Percentiles rank a stretch among this genome's conserved stretches.
phyloP scores from a whole-genome alignment of 2,797 vertebrate species.

The Loris lydekkerianus region DNA sequence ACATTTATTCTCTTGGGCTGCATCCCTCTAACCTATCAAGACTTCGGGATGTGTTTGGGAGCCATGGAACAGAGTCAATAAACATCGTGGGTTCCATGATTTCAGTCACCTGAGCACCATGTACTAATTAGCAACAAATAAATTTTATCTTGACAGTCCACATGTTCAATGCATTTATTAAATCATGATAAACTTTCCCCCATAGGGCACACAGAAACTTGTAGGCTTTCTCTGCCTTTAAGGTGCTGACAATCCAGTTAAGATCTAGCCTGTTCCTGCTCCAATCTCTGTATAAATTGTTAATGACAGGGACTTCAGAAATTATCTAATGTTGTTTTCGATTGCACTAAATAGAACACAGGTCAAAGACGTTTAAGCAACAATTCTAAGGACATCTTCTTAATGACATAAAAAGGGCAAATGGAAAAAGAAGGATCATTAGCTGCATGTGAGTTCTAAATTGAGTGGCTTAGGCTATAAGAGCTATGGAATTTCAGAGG shows the following conservation, averaged over 20 bases:
- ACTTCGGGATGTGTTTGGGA: neutral
- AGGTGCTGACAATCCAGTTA: neutral
- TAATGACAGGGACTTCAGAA: neutral
- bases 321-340: neutral
- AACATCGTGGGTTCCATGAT: neutral
- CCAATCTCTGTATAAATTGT: neutral
- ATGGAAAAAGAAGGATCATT: neutral
- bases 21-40: neutral
- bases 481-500: neutral
- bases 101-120: neutral
- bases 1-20: neutral
- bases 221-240: neutral
- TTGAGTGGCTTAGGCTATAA: neutral
- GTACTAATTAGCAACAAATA: neutral
- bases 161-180: neutral
- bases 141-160: neutral
- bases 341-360: slow-evolving; percentile 4
- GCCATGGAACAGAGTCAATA: neutral
- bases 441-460: neutral
- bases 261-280: neutral
- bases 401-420: slow-evolving; percentile 10
- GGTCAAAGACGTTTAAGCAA: neutral
- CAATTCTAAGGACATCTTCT: slow-evolving; percentile 45
- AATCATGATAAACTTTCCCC: neutral
- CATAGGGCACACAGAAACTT: neutral